Percentiles rank a stretch among this genome's conserved stretches.
These are phyloP conservation scores for Lucilia cuprina DNA, from an alignment of 1,140 invertebrate genomes.

Conservation along the genomic window DNA sequence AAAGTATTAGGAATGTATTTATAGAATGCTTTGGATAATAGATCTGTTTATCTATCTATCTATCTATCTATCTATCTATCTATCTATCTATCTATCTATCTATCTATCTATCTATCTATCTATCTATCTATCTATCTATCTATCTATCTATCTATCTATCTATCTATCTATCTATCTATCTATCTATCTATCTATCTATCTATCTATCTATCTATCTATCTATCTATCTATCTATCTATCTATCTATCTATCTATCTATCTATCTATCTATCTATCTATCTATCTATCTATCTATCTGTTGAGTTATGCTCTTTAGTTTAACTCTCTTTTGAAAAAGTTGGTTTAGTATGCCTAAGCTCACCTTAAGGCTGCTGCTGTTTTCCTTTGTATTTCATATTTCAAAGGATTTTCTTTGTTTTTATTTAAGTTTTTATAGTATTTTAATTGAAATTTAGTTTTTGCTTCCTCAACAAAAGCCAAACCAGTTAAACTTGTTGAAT, in stretches of 20 bases:
- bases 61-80: too few species aligned
- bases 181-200: too few species aligned
- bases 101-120: too few species aligned
- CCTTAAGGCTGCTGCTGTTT: not conserved
- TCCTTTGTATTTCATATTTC: not conserved
- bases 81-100: too few species aligned
- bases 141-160: too few species aligned
- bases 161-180: too few species aligned
- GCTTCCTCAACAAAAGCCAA: not conserved
- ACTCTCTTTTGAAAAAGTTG: not conserved
- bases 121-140: too few species aligned
- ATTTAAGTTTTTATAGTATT: not conserved
- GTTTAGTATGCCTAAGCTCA: not conserved
- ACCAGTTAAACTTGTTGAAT: conserved; percentile 3
- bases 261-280: not conserved
- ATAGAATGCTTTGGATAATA: too few species aligned
- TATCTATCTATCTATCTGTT: too few species aligned
- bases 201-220: too few species aligned
- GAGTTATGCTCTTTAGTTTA: not conserved
- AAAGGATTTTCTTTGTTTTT: not conserved
- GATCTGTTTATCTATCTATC: too few species aligned
- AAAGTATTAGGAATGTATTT: too few species aligned
- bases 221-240: not conserved
- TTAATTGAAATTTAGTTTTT: conserved; percentile 13
- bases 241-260: not conserved